A percentile compares a stretch with the other conserved stretches of the same genome.
phyloP scores from a whole-genome alignment of 2,797 vertebrate genomes.

The Acanthurus lineatus region DNA sequence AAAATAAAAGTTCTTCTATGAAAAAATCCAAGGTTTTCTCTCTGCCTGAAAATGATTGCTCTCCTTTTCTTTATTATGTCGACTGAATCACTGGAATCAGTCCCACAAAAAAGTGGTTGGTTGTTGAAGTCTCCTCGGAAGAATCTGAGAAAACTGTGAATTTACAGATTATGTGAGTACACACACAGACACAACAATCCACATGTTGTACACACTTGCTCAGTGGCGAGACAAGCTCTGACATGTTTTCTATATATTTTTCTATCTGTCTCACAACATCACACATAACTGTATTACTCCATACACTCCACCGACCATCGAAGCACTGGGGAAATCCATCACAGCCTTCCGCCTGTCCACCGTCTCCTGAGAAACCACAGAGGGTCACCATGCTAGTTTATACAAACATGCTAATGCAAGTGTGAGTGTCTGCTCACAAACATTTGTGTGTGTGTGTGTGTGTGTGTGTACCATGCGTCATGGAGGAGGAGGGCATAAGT shows the following conservation, averaged over 20 bases:
- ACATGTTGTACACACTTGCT: neutral
- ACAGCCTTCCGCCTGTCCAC: constrained; percentile 44
- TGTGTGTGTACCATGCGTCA: neutral
- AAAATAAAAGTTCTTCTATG: neutral
- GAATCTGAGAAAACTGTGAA: neutral
- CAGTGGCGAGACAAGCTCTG: neutral
- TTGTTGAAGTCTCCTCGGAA: constrained; percentile 8
- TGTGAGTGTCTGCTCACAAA: neutral
- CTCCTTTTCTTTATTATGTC: constrained; percentile 13
- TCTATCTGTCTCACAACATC: constrained; percentile 19
- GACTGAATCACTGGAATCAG: neutral
- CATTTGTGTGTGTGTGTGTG: neutral
- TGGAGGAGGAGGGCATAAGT: neutral
- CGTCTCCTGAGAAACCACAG: constrained; percentile 38
- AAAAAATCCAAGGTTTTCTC: constrained; percentile 16
- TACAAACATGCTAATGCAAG: constrained; percentile 32
- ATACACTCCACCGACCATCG: constrained; percentile 24
- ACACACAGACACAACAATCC: constrained; percentile 16
- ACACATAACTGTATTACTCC: constrained; percentile 1
- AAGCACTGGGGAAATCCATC: constrained; percentile 49
- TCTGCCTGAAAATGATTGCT: neutral
- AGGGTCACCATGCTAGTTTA: constrained; percentile 41
- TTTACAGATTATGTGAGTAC: constrained; percentile 9
- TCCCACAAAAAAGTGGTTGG: neutral
- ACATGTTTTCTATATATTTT: neutral